Evolutionary conservation across 2,888 invertebrate species (phyloP).

Genomic region (Euplagia quadripunctaria): DNA sequence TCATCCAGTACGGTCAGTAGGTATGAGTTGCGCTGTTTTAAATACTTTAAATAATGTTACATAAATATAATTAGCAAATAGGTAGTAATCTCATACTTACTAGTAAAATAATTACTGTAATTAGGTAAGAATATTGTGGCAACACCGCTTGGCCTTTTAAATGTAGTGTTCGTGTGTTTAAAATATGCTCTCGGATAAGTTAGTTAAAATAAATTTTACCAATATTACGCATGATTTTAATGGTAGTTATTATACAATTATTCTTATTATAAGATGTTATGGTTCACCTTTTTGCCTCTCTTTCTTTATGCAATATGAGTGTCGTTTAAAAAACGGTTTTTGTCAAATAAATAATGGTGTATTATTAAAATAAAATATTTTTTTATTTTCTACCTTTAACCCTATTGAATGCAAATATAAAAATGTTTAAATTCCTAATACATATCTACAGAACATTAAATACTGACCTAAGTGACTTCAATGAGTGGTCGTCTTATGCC

Average conservation of each 20-base stretch:
- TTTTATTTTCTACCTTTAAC: conserved; percentile 47
- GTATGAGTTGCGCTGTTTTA: conserved; percentile 52
- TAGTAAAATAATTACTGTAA: conserved; percentile 52
- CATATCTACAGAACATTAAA: too few species aligned
- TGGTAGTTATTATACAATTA: conserved; percentile 60
- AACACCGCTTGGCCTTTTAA: conserved; percentile 87
- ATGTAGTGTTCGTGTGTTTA: conserved; percentile 81
- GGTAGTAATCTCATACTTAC: conserved; percentile 72
- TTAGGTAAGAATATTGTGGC: conserved; percentile 73
- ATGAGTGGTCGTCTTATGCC: too few species aligned
- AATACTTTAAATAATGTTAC: conserved; percentile 58
- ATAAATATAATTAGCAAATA: conserved; percentile 57
- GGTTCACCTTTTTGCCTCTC: conserved; percentile 81
- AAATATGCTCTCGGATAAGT: conserved; percentile 63
- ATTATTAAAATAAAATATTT: conserved; percentile 69
- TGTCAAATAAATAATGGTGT: conserved; percentile 83
- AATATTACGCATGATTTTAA: conserved; percentile 71
- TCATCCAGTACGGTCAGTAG: conserved; percentile 57
- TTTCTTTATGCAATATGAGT: conserved; percentile 84
- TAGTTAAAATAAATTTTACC: conserved; percentile 58
- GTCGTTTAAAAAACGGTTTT: conserved; percentile 86
- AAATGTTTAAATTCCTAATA: too few species aligned
- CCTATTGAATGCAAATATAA: neutral
- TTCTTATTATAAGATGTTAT: conserved; percentile 68
- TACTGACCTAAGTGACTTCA: too few species aligned